Evolutionary conservation across 2,888 invertebrate species (phyloP).

Genomic region (Sclerodermus sp.): DNA sequence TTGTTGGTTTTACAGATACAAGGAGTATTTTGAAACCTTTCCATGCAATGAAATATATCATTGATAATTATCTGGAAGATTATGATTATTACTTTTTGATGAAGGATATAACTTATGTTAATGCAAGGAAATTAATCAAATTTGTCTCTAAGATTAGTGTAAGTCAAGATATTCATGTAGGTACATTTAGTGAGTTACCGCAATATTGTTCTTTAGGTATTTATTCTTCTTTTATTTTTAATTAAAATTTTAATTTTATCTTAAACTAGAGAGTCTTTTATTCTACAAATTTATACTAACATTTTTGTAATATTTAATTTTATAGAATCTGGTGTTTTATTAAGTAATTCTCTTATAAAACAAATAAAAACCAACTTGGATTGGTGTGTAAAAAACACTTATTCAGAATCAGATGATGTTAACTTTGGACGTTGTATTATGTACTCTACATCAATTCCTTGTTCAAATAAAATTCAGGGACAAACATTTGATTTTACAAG

Average conservation of each 20-base stretch:
- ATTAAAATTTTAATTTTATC: background rate
- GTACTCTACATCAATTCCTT: constrained; percentile 69
- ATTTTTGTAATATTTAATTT: constrained; percentile 25
- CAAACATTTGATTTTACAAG: constrained; percentile 34
- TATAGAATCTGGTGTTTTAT: constrained; percentile 80
- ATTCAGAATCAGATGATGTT: constrained; percentile 79
- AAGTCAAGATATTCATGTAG: constrained; percentile 83
- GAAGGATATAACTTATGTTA: constrained; percentile 82
- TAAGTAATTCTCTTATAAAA: constrained; percentile 84
- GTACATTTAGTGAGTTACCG: constrained; percentile 65
- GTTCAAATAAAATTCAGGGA: constrained; percentile 64
- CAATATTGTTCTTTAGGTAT: constrained; percentile 72
- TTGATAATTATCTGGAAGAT: constrained; percentile 84
- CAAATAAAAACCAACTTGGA: constrained; percentile 78
- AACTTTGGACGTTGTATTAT: constrained; percentile 86
- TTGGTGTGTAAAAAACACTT: constrained; percentile 87
- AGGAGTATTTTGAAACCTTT: constrained; percentile 77
- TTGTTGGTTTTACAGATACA: constrained; percentile 86
- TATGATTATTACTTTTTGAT: constrained; percentile 92
- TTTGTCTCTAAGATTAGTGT: constrained; percentile 79
- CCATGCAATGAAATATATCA: constrained; percentile 86
- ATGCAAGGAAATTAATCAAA: constrained; percentile 73
- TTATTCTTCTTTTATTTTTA: background rate
- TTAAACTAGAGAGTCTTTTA: background rate
- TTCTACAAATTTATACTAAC: constrained; percentile 5